These are phyloP conservation scores for Erebia ligea DNA, from an alignment of 2,888 invertebrate genomes.

Conservation along the genomic window DNA sequence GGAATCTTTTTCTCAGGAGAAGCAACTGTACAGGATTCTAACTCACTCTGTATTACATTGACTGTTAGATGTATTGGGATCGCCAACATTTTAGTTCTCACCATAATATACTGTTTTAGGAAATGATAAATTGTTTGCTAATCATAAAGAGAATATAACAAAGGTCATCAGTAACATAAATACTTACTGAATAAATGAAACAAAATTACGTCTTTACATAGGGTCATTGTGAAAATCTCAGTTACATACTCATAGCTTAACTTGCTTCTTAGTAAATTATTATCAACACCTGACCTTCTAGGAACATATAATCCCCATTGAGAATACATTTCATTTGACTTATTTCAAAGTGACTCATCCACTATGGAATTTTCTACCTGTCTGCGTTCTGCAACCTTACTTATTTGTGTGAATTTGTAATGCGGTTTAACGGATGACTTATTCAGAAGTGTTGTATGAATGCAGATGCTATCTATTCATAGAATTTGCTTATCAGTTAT, in stretches of 20 bases:
- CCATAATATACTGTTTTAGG: no score
- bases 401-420: slow-evolving; percentile 37
- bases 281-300: slow-evolving; percentile 22
- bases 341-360: slow-evolving; percentile 57
- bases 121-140: no score
- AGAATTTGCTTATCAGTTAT: background rate
- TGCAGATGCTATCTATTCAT: slow-evolving; percentile 6
- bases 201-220: no score
- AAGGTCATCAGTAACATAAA: no score
- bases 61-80: no score
- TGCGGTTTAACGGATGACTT: slow-evolving; percentile 32
- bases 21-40: no score
- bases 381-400: slow-evolving; percentile 4
- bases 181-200: no score
- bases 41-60: no score
- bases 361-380: slow-evolving; percentile 55
- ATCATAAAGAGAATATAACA: no score
- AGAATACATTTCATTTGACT: slow-evolving; percentile 38
- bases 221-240: no score
- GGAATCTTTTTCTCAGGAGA: no score
- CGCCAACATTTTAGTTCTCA: no score
- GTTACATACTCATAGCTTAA: background rate
- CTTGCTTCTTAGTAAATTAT: background rate
- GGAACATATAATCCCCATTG: slow-evolving; percentile 48
- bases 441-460: slow-evolving; percentile 28